These are phyloP conservation scores for Hyla sarda DNA, from an alignment of 2,113 vertebrate species.

Conservation along the genomic window DNA sequence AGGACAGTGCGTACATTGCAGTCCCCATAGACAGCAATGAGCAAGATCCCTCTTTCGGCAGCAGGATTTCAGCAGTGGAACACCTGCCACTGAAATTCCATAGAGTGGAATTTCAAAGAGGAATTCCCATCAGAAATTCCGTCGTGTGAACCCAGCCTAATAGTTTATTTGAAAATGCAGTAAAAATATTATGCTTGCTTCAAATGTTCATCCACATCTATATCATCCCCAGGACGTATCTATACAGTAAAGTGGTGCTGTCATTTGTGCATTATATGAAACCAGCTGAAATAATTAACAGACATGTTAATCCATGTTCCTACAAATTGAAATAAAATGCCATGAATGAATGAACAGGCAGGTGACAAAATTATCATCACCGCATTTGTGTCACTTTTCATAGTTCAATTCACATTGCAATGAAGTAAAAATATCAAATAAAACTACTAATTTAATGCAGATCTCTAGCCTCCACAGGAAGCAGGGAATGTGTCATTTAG, in stretches of 20 bases:
- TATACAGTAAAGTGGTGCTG: neutral
- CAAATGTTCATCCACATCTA: neutral
- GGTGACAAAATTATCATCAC: slow-evolving; percentile 14
- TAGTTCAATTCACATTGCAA: slow-evolving; percentile 24
- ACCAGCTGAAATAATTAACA: slow-evolving; percentile 4
- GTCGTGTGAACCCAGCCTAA: no score
- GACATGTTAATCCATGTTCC: neutral
- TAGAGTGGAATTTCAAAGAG: no score
- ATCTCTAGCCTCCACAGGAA: slow-evolving; percentile 45
- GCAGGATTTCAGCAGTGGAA: no score
- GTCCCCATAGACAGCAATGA: no score
- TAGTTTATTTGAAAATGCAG: no score
- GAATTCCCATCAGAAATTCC: no score
- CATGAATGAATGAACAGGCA: neutral
- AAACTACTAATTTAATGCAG: slow-evolving; percentile 52
- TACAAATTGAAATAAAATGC: neutral
- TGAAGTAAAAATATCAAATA: slow-evolving; percentile 35
- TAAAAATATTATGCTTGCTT: no score
- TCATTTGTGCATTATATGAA: neutral
- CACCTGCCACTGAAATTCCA: no score
- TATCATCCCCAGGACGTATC: neutral
- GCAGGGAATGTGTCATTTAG: slow-evolving; percentile 36
- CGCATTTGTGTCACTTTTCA: slow-evolving; percentile 11
- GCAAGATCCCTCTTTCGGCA: no score
- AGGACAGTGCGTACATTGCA: no score